These are phyloP conservation scores for Drosophila buzzatii DNA, from an alignment of 2,888 invertebrate species.

Conservation along the genomic window DNA sequence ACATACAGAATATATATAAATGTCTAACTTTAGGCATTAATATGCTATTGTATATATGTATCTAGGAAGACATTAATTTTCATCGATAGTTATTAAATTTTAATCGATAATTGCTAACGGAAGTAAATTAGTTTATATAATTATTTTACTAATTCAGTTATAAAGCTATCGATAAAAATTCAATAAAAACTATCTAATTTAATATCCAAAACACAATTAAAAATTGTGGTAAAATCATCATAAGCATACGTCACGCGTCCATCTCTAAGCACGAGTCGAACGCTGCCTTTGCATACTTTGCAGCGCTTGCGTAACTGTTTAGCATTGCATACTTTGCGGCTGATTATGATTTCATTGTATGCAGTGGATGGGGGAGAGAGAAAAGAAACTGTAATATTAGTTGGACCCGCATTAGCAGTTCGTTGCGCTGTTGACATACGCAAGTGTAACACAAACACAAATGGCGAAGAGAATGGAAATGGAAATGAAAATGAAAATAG, in stretches of 20 bases:
- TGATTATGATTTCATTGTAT: background rate
- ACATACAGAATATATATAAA: no score
- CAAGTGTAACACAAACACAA: slow-evolving; percentile 38
- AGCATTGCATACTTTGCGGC: slow-evolving; percentile 41
- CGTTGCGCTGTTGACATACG: slow-evolving; percentile 50
- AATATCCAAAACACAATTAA: background rate
- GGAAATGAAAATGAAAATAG: slow-evolving; percentile 44
- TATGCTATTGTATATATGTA: no score
- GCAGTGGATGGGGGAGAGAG: background rate
- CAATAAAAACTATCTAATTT: background rate
- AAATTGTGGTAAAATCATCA: no score
- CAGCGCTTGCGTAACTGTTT: slow-evolving; percentile 19
- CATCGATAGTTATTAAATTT: no score
- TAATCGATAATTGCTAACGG: no score
- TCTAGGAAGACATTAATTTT: no score
- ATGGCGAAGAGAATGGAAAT: slow-evolving; percentile 30
- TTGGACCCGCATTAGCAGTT: slow-evolving; percentile 51
- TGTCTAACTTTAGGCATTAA: background rate
- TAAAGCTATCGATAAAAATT: no score
- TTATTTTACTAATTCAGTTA: no score
- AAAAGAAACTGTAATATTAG: slow-evolving; percentile 11
- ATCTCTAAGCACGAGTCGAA: slow-evolving; percentile 3
- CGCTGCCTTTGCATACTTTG: slow-evolving; percentile 39
- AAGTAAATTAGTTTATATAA: no score
- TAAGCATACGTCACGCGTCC: background rate